Conservation (phyloP, 2,113 vertebrate species). For the Dipodomys ordii region DNA sequence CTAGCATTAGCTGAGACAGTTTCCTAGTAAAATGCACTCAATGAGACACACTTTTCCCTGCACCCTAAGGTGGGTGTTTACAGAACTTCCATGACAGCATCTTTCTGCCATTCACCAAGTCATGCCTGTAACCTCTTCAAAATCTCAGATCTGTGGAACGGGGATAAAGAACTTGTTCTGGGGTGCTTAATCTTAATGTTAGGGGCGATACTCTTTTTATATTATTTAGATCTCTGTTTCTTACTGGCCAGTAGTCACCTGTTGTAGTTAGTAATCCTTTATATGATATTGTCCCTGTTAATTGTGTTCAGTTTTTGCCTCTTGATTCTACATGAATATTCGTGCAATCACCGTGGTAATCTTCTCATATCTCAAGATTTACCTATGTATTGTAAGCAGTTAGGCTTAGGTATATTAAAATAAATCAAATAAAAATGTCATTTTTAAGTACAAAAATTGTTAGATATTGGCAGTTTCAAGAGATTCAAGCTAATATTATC, state of each 20-base stretch:
- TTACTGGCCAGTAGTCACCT: not conserved
- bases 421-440: slow-evolving; percentile 9
- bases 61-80: not conserved
- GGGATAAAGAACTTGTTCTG: not conserved
- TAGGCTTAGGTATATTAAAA: slow-evolving; percentile 11
- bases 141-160: not conserved
- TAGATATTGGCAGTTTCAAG: slow-evolving; percentile 44
- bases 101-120: not conserved
- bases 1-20: not conserved
- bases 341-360: not conserved
- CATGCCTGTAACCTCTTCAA: not conserved
- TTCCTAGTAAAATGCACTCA: not conserved
- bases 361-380: slow-evolving; percentile 6
- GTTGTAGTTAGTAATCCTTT: slow-evolving; percentile 4
- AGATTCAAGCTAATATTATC: slow-evolving; percentile 61
- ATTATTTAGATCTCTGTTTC: not conserved
- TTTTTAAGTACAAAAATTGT: not conserved
- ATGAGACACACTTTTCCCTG: not conserved
- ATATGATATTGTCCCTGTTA: not conserved
- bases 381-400: not conserved
- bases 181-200: not conserved
- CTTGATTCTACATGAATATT: slow-evolving; percentile 5
- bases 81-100: not conserved
- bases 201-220: not conserved
- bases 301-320: slow-evolving; percentile 10